Base-by-base conservation (phyloP, 2,797 vertebrate genomes). In the Halcyon smyrnensis region DNA sequence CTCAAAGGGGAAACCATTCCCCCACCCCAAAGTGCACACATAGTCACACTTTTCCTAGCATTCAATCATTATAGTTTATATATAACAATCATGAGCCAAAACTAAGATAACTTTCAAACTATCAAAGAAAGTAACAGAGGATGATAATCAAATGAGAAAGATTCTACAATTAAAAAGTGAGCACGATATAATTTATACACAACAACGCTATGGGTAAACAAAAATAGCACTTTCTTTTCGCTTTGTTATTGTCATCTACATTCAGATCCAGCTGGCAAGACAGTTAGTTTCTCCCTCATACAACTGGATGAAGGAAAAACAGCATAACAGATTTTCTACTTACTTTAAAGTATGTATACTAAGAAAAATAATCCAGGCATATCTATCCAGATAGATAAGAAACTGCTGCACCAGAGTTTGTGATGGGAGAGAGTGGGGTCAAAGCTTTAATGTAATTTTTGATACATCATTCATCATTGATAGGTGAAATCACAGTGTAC, bases 121-220 rank as follows among this genome's bases (percentile, higher is more conserved):
- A 83, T 0, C 8, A 1, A 84, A 79, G 59, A 4, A 75, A 70
- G 5, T 27, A 68, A 65, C 0, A 57, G 25, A 65, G 5, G 11
- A 54, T 3, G 3, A 46, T 15, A 79, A 69, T 8, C 28, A 71
- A 73, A 69, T 30, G 21, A 70, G 41, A 70, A 78, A 4, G 18
- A 69, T 62, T 84, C 64, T 64, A 68, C 46, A 78, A 50, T 4
- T n/a, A 54, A 68, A 32, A 88, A 65, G 34, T 24, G 51, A 76
- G 36, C 30, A 54, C 5, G 18, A 6, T 4, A 0, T 18, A 43
- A 48, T n/a, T 78, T 67, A 50, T 0, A 50, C 8, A n/a, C 7
- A 73, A 3, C 8, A 79, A 2, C 3, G 16, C 21, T 15, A 15
- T 1, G 4, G 19, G 12, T 20, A 73, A 64, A 37, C 9, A 89